Evolutionary conservation across 2,888 invertebrate species (phyloP).

Genomic region (Fabriciana adippe): DNA sequence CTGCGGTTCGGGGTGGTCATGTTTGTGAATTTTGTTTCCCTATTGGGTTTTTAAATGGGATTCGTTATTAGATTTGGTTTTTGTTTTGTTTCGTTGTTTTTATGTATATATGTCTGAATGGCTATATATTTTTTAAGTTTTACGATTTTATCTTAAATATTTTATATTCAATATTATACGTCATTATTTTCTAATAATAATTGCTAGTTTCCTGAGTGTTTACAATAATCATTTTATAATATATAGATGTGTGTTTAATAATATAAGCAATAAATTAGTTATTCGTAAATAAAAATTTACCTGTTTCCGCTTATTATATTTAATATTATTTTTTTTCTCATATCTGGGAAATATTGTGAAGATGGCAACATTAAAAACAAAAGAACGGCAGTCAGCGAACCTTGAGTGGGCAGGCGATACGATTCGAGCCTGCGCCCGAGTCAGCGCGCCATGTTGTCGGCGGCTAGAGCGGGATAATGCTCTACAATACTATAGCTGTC

Average conservation of each 20-base stretch:
- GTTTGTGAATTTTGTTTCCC: conserved; percentile 55
- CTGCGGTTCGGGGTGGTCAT: conserved; percentile 75
- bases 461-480: conserved; percentile 61
- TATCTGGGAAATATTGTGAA: conserved; percentile 44
- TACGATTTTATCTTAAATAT: too few relatives aligned
- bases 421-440: conserved; percentile 86
- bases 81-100: too few relatives aligned
- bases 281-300: too few relatives aligned
- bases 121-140: too few relatives aligned
- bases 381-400: conserved; percentile 84
- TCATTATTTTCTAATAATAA: too few relatives aligned
- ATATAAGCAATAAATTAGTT: too few relatives aligned
- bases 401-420: conserved; percentile 84
- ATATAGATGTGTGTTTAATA: too few relatives aligned
- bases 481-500: conserved; percentile 52
- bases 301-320: neutral
- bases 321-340: too few relatives aligned
- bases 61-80: conserved; percentile 15
- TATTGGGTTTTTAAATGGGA: conserved; percentile 9
- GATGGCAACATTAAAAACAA: conserved; percentile 81
- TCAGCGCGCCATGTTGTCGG: conserved; percentile 80
- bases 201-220: too few relatives aligned
- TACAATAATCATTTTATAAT: too few relatives aligned
- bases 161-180: too few relatives aligned
- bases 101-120: too few relatives aligned